Evolutionary conservation across 2,797 vertebrate species (phyloP).

Genomic region (Sebastolobus altivelis): DNA sequence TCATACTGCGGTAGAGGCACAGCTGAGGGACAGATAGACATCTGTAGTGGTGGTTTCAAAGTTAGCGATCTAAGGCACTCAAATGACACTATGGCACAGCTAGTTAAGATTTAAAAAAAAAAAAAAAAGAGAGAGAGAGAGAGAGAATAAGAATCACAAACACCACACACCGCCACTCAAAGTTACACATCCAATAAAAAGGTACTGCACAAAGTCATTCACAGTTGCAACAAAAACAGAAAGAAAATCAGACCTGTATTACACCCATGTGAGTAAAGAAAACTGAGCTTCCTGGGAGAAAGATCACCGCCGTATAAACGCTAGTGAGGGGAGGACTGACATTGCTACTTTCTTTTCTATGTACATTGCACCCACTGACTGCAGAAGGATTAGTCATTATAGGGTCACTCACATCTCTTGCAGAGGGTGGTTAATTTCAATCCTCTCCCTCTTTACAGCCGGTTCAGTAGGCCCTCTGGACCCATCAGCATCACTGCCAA

Average conservation of each 20-base stretch:
- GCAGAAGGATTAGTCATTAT: conserved; percentile 31
- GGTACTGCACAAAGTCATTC: conserved; percentile 78
- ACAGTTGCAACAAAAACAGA: conserved; percentile 77
- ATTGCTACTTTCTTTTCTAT: conserved; percentile 67
- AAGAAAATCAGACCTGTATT: conserved; percentile 62
- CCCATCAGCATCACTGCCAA: conserved; percentile 85
- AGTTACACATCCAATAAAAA: conserved; percentile 65
- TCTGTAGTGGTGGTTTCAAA: conserved; percentile 78
- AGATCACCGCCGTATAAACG: conserved; percentile 31
- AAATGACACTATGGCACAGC: conserved; percentile 87
- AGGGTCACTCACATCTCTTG: conserved; percentile 89
- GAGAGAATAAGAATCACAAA: conserved; percentile 40
- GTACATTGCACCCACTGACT: conserved; percentile 68
- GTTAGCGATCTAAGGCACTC: conserved; percentile 88
- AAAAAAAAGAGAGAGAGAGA: neutral
- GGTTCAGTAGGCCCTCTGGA: conserved; percentile 86
- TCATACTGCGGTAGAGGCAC: conserved; percentile 87
- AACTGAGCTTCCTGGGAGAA: conserved; percentile 42
- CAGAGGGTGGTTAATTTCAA: conserved; percentile 91
- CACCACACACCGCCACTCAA: conserved; percentile 66
- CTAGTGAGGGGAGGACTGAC: conserved; percentile 51
- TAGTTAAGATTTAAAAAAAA: conserved; percentile 42
- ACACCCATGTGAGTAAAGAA: conserved; percentile 57
- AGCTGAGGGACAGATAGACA: conserved; percentile 80
- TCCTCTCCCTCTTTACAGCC: conserved; percentile 93